A percentile compares a stretch with the other conserved stretches of the same genome.
These are phyloP conservation scores for Piaya cayana DNA, from an alignment of 2,113 vertebrate genomes.

Conservation along the genomic window DNA sequence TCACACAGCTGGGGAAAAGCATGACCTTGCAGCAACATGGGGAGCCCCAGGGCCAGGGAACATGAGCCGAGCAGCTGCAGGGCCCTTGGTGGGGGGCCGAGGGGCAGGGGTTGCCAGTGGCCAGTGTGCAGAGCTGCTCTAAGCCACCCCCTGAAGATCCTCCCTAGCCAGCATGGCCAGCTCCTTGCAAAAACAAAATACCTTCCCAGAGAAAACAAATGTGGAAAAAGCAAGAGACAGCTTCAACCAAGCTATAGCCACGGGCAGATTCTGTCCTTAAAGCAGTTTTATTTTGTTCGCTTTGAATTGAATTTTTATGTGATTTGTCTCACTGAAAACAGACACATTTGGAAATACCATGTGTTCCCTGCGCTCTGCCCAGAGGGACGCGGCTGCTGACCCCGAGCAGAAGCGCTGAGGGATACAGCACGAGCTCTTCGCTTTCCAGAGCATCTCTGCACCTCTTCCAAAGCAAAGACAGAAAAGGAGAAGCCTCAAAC, in stretches of 20 bases:
- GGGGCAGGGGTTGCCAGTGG: not conserved
- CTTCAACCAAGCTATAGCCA: conserved; percentile 25
- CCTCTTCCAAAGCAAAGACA: not conserved
- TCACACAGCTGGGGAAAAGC: not conserved
- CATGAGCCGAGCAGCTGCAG: not conserved
- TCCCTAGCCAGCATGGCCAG: not conserved
- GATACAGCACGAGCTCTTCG: not conserved
- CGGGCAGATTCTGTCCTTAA: conserved; percentile 28
- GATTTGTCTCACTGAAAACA: conserved; percentile 13
- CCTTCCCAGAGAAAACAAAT: not conserved
- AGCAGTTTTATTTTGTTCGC: conserved; percentile 3
- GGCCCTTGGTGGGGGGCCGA: not conserved
- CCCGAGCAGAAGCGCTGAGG: not conserved
- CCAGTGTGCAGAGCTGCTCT: not conserved
- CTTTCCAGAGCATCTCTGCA: not conserved
- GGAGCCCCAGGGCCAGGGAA: not conserved
- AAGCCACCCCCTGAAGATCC: not conserved
- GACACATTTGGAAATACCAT: conserved; percentile 8
- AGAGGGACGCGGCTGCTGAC: not conserved
- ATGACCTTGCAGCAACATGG: not conserved
- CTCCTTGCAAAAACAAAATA: not conserved
- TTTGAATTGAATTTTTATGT: conserved; percentile 21
- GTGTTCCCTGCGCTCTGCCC: not conserved
- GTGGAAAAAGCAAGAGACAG: not conserved
- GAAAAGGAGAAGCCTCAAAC: not conserved